These are phyloP conservation scores for Psilopogon haemacephalus DNA, from an alignment of 2,113 vertebrate species.

Conservation along the genomic window DNA sequence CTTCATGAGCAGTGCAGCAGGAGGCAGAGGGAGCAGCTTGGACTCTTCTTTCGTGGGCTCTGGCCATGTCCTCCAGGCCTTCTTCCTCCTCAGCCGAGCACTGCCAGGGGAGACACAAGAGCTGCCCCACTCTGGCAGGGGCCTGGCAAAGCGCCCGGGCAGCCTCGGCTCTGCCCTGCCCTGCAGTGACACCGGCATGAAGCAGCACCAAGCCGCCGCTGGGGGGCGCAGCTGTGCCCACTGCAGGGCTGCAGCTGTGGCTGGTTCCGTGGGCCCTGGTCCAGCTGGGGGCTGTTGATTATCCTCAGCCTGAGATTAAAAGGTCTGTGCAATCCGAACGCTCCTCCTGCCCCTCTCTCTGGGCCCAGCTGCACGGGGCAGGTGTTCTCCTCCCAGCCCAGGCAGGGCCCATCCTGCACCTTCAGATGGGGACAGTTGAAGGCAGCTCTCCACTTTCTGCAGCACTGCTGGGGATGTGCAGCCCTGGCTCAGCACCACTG, in stretches of 20 bases:
- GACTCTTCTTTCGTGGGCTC: background rate
- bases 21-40: background rate
- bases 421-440: fast-evolving
- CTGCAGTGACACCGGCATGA: background rate
- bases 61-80: background rate
- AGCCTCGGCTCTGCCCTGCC: background rate
- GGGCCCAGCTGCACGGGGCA: fast-evolving
- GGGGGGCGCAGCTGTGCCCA: background rate
- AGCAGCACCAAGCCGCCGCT: background rate
- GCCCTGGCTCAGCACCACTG: background rate
- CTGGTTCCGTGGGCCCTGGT: background rate
- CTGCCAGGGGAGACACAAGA: background rate
- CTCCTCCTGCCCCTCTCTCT: background rate
- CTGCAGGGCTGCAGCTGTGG: background rate
- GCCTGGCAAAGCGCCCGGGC: background rate
- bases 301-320: constrained; percentile 39
- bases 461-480: background rate
- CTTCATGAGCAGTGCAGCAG: background rate
- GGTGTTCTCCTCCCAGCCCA: background rate
- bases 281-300: background rate
- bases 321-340: background rate
- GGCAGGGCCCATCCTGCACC: background rate
- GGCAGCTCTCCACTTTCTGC: background rate
- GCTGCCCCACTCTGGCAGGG: background rate
- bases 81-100: background rate